Percentiles rank a stretch among this genome's conserved stretches.
These are phyloP conservation scores for Drosophila prostipennis DNA, from an alignment of 2,888 invertebrate species.

Conservation along the genomic window DNA sequence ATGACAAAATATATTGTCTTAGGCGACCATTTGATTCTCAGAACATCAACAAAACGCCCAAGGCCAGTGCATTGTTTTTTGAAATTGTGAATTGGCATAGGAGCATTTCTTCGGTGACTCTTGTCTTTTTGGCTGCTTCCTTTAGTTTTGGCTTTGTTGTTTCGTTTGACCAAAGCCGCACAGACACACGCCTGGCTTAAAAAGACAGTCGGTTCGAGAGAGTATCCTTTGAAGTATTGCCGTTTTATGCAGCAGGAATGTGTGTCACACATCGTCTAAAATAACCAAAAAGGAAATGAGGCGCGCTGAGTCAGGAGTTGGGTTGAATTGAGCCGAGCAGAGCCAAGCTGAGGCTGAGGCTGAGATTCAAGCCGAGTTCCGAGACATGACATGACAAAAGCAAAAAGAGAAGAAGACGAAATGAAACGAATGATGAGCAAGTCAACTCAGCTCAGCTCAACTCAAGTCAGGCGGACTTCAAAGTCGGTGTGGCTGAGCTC, in stretches of 20 bases:
- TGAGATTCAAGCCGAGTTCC: slow-evolving; percentile 67
- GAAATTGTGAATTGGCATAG: slow-evolving; percentile 41
- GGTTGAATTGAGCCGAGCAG: slow-evolving; percentile 28
- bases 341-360: slow-evolving; percentile 20
- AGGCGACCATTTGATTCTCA: slow-evolving; percentile 27
- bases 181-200: slow-evolving; percentile 34
- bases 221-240: slow-evolving; percentile 70
- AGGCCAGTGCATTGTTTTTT: slow-evolving; percentile 47
- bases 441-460: slow-evolving; percentile 39
- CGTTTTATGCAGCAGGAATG: slow-evolving; percentile 63
- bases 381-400: slow-evolving; percentile 74
- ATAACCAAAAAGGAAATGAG: slow-evolving; percentile 73
- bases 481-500: slow-evolving; percentile 61
- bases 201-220: slow-evolving; percentile 22
- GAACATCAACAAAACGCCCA: slow-evolving; percentile 40
- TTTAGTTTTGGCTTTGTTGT: slow-evolving; percentile 26
- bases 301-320: slow-evolving; percentile 27
- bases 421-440: slow-evolving; percentile 67
- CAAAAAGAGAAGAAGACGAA: slow-evolving; percentile 50
- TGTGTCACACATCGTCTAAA: slow-evolving; percentile 64
- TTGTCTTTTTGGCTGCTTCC: slow-evolving; percentile 24
- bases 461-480: slow-evolving; percentile 61
- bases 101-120: slow-evolving; percentile 30
- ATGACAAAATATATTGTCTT: slow-evolving; percentile 11
- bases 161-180: slow-evolving; percentile 43